phyloP scores from a whole-genome alignment of 2,113 vertebrate species.

The Trinectes maculatus region DNA sequence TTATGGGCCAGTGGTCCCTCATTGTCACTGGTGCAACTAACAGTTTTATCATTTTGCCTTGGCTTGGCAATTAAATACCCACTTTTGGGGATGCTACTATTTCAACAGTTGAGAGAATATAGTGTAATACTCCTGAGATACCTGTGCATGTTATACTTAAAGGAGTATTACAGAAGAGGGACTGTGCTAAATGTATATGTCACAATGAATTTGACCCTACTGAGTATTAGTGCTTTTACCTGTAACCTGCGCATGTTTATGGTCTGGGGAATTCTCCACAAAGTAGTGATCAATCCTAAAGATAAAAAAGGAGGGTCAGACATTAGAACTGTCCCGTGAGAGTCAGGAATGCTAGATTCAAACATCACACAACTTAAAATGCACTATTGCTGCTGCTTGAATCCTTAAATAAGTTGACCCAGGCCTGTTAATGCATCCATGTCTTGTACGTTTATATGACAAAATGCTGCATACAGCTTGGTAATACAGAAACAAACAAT shows the following conservation, averaged over 20 bases:
- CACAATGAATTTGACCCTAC: conserved; percentile 6
- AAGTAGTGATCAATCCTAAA: conserved; percentile 25
- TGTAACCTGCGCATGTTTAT: conserved; percentile 43
- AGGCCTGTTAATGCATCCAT: neutral
- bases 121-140: conserved; percentile 33
- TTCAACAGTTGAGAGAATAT: conserved; percentile 20
- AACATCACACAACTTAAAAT: neutral
- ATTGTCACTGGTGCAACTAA: neutral
- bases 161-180: conserved; percentile 22
- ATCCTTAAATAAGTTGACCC: neutral
- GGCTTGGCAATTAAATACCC: conserved; percentile 4
- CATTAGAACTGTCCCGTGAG: neutral
- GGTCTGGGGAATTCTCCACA: conserved; percentile 27
- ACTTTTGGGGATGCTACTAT: neutral
- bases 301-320: conserved; percentile 1
- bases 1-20: conserved; percentile 1
- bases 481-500: neutral
- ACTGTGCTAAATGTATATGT: neutral
- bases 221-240: conserved; percentile 22
- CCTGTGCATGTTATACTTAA: conserved; percentile 67
- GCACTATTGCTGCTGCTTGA: conserved; percentile 10
- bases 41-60: conserved; percentile 8
- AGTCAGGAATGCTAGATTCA: conserved; percentile 14
- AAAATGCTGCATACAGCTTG: conserved; percentile 51
- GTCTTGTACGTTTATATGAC: conserved; percentile 11